Conservation (phyloP, 2,888 invertebrate genomes). For the Tuta absoluta region DNA sequence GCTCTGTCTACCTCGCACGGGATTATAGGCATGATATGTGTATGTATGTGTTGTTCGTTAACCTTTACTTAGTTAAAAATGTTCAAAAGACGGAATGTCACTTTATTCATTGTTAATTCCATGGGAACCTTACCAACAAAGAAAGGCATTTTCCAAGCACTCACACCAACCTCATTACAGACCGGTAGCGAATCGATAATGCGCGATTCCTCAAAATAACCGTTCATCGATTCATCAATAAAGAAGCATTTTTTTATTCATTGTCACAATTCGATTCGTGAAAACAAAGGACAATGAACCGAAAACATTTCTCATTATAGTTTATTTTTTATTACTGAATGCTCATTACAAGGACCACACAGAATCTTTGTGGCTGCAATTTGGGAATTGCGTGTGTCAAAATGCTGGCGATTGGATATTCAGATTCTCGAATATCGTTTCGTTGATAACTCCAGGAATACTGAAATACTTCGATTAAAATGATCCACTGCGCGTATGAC, state of each 20-base stretch:
- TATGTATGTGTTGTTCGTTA: no score
- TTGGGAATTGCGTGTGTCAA: neutral
- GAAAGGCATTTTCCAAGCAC: neutral
- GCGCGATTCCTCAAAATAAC: neutral
- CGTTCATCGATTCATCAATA: neutral
- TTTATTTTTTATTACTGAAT: neutral
- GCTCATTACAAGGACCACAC: slow-evolving; percentile 6
- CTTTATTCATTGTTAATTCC: neutral
- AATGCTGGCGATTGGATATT: neutral
- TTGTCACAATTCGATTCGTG: neutral
- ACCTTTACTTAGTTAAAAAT: neutral
- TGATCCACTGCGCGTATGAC: no score
- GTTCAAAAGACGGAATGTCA: neutral
- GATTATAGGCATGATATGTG: no score
- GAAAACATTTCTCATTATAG: slow-evolving; percentile 1
- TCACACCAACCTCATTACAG: slow-evolving; percentile 1
- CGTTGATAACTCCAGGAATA: neutral
- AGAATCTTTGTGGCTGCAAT: neutral
- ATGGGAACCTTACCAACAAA: slow-evolving; percentile 3
- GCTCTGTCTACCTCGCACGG: no score
- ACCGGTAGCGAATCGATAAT: slow-evolving; percentile 5
- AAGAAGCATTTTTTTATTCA: neutral
- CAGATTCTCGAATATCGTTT: neutral
- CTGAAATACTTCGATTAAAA: neutral
- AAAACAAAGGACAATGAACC: slow-evolving; percentile 5